Evolutionary conservation across 2,113 vertebrate genomes (phyloP).

Genomic region (Ardeotis arabs): DNA sequence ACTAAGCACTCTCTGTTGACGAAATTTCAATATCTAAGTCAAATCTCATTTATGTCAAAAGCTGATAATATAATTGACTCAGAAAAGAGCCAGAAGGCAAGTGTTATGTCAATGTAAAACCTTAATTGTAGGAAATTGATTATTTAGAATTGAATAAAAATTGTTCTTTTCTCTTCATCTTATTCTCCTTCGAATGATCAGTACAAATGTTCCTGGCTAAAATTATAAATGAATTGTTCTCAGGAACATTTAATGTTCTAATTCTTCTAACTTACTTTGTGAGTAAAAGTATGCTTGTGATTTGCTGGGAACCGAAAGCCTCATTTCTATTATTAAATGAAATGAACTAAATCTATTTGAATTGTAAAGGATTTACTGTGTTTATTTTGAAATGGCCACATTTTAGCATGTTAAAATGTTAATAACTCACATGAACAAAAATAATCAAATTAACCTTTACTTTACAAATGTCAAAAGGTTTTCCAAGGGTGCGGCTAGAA

Average conservation of each 20-base stretch:
- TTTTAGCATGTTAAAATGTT: conserved; percentile 1
- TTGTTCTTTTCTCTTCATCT: neutral
- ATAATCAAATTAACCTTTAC: neutral
- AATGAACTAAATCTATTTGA: neutral
- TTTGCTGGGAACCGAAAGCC: neutral
- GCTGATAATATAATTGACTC: conserved; percentile 12
- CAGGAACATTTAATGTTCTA: conserved; percentile 4
- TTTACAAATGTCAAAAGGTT: neutral
- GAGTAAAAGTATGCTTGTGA: neutral
- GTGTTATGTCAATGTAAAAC: neutral
- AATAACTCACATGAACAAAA: neutral
- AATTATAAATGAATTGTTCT: conserved; percentile 35
- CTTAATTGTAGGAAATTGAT: conserved; percentile 52
- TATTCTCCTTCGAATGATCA: neutral
- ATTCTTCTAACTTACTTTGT: neutral
- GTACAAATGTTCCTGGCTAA: neutral
- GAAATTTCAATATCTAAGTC: conserved; percentile 29
- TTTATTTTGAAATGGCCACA: neutral
- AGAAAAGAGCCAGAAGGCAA: conserved; percentile 47
- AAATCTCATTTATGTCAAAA: conserved; percentile 49
- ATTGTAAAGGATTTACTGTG: neutral
- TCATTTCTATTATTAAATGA: conserved; percentile 8
- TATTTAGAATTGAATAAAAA: conserved; percentile 25
- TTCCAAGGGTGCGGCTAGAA: neutral
- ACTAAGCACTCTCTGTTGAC: neutral